Base-by-base conservation (phyloP, 2,113 vertebrate species). In the Ondatra zibethicus region DNA sequence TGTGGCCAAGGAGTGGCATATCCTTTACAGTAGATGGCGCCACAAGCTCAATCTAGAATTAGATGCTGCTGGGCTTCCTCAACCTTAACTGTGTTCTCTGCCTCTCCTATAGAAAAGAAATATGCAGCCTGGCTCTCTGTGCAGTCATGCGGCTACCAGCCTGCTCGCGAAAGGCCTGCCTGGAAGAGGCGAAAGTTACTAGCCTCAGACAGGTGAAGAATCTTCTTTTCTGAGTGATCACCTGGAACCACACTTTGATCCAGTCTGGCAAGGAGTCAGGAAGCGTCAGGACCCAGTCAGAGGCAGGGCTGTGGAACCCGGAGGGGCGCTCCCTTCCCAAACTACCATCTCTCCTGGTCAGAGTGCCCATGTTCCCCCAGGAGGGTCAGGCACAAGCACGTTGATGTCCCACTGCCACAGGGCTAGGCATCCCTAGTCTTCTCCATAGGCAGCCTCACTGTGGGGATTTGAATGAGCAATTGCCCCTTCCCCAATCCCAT, bases 21-120 rank as follows among this genome's bases (percentile, higher is more conserved):
- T 6, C 16, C 17, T 13, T 0, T 14, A 68, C 97, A 82, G 92
- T 94, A 98, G 97, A 85, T 91, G 97, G 96, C 85, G 47, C 88
- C 72, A 97, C 27, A 52, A 13, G n/a, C 55, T 36, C 96, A 87
- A 68, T 33, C 14, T 36, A 58, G 65, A 88, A 52, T 52, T 50
- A 70, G 31, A 47, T 50, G 3, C 70, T 10, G 17, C 3, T 11
- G 3, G 2, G 4, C 0, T 81, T 68, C 29, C 47, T 68, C 8
- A 0, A 52, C 45, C 2, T 4, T 61, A 13, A 0, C 11, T 11
- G 31, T 6, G 25, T 3, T 5, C 75, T 70, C 92, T 14, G 39
- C 2, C 17, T 4, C 3, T 75, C 11, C 50, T 88, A 19, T 9
- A 25, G 72, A 92, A 27, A 33, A 76, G 87, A 85, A 68, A 33